Evolutionary conservation across 2,797 vertebrate genomes (phyloP).

Genomic region (Tokudaia muenninki): DNA sequence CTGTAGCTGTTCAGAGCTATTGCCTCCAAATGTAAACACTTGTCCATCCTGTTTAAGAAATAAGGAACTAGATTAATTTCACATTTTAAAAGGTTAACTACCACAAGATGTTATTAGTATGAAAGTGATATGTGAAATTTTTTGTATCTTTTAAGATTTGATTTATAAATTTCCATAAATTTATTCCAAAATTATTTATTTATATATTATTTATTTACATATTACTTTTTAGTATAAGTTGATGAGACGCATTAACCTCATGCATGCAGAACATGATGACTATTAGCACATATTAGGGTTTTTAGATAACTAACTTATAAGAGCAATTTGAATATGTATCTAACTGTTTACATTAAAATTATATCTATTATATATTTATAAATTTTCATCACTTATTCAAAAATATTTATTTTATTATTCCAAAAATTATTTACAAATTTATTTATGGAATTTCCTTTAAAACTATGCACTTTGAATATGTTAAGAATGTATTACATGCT

Average conservation of each 20-base stretch:
- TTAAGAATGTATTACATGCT: not conserved
- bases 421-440: not conserved
- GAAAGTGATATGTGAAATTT: not conserved
- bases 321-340: not conserved
- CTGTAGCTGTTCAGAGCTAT: conserved; percentile 83
- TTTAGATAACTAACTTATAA: not conserved
- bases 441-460: conserved; percentile 43
- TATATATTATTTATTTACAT: not conserved
- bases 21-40: conserved; percentile 86
- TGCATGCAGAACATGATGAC: not conserved
- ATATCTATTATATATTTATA: not conserved
- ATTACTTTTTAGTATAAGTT: not conserved
- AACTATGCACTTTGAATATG: not conserved
- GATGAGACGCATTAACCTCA: not conserved
- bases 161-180: not conserved
- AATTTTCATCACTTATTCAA: not conserved
- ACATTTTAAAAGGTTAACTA: not conserved
- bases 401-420: not conserved
- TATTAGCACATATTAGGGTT: not conserved
- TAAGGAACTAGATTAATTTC: not conserved
- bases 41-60: conserved; percentile 79
- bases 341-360: not conserved
- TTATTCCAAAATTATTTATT: not conserved
- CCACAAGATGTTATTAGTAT: not conserved
- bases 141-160: not conserved